A percentile compares a stretch with the other conserved stretches of the same genome.
phyloP scores from a whole-genome alignment of 2,888 invertebrate species.

The Dolomedes plantarius region DNA sequence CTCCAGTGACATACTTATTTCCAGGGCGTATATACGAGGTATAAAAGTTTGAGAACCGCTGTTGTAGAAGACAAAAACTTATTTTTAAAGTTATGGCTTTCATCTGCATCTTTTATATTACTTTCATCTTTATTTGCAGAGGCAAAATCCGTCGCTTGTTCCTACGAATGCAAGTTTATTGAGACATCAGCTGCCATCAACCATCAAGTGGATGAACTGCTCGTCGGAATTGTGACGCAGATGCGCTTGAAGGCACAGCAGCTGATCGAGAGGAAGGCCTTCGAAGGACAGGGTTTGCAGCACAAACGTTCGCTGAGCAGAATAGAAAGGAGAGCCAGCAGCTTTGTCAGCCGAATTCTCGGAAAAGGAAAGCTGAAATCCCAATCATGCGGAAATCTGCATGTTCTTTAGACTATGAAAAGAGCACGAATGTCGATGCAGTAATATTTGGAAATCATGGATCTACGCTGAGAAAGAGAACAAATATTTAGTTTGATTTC shows the following conservation, averaged over 20 bases:
- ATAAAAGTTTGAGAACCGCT: too few species aligned
- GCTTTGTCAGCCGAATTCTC: conserved; percentile 49
- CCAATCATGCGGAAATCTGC: conserved; percentile 93
- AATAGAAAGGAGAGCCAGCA: conserved; percentile 24
- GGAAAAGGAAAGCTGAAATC: conserved; percentile 85
- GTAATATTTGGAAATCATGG: too few species aligned
- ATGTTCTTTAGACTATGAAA: conserved; percentile 87
- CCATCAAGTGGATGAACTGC: conserved; percentile 96
- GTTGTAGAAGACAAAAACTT: too few species aligned
- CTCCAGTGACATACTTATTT: too few species aligned
- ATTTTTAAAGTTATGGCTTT: too few species aligned
- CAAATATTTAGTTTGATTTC: too few species aligned
- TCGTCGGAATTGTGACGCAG: conserved; percentile 95
- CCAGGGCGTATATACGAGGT: too few species aligned
- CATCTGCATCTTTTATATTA: too few species aligned
- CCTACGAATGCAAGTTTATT: conserved; percentile 96
- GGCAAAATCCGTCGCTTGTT: conserved; percentile 92
- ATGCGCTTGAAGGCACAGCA: conserved; percentile 83
- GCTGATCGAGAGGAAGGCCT: conserved; percentile 43
- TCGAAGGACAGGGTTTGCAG: conserved; percentile 17
- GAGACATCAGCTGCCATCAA: conserved; percentile 97
- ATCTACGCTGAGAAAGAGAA: too few species aligned
- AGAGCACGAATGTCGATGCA: too few species aligned
- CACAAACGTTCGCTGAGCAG: conserved; percentile 50
- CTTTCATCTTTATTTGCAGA: conserved; percentile 81